Evolutionary conservation across 1,140 invertebrate genomes (phyloP), one percentile per base, ranked within the genome.

Genomic region (Drosophila sulfurigaster): DNA sequence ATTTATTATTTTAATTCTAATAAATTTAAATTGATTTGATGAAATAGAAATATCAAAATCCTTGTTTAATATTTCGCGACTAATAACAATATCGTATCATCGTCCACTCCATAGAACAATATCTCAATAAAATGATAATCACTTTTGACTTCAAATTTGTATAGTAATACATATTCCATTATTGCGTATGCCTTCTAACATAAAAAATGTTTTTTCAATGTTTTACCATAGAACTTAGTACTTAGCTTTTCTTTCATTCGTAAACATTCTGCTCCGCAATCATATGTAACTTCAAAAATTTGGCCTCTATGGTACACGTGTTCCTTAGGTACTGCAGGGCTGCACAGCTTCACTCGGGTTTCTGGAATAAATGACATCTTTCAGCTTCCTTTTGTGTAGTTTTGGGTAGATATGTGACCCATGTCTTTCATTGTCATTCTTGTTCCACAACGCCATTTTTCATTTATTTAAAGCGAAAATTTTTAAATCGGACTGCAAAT

Each of bases 31-130:
- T 60, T 69, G 67, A 32, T 60, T 54, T 69, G 67, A 54, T 13
- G 67, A 69, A 60, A 69, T 59, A 16, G 71, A 25, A 75, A 65
- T 60, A 75, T 75, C 54, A 59, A 75, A 32, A 59, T 49, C 57
- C 64, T 75, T 51, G 20, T 62, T 74, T 56, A 60, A 10, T 67
- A 69, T 75, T 60, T 62, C 60, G 1, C 58, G 52, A 1, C 73
- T 67, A 70, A 75, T 70, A 3, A 75, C 35, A 48, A 46, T 60
- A 10, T 60, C 25, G 43, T 10, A 32, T 48, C 58, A 60, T 60
- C 32, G 54, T 7, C 30, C 7, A 32, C 7, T 32, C 6, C 6
- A 32, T 32, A 32, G 7, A 32, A 32, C 30, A 32, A 32, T 5
- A 32, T 32, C 5, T 32, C 30, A 32, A 32, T 32, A 32, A 5